phyloP scores from a whole-genome alignment of 1,140 invertebrate species.

The Drosophila seguyi region DNA sequence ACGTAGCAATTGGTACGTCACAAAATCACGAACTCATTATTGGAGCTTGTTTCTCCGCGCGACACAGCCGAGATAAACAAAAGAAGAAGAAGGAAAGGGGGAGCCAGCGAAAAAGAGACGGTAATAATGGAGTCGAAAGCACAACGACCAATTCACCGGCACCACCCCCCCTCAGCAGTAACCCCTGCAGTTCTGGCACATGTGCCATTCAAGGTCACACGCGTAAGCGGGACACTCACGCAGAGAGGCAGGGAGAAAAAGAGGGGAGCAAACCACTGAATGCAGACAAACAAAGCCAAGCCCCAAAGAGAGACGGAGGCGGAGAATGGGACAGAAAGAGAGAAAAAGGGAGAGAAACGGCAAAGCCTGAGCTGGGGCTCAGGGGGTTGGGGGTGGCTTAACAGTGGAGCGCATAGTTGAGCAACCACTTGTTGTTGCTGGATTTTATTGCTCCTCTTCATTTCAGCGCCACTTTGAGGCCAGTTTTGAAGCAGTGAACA shows the following conservation, averaged over 20 bases:
- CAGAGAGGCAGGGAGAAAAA: constrained; percentile 8
- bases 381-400: constrained; percentile 21
- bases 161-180: background rate
- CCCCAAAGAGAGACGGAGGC: constrained; percentile 25
- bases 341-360: background rate
- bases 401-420: constrained; percentile 68
- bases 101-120: background rate
- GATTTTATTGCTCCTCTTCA: constrained; percentile 53
- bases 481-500: constrained; percentile 37
- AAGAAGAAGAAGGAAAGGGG: background rate
- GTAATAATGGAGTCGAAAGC: constrained; percentile 9
- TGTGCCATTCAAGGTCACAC: constrained; percentile 67
- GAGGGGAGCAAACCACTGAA: constrained; percentile 5
- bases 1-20: constrained; percentile 27
- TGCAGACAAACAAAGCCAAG: constrained; percentile 60
- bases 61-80: constrained; percentile 2
- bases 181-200: constrained; percentile 70
- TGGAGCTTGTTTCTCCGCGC: constrained; percentile 17
- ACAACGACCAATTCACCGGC: constrained; percentile 17
- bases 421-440: constrained; percentile 78
- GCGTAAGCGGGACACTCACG: constrained; percentile 38
- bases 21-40: constrained; percentile 30
- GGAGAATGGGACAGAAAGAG: background rate
- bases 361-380: background rate
- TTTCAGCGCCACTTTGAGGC: constrained; percentile 50